Base-by-base conservation (phyloP, 2,888 invertebrate genomes). In the Theristus sp. region DNA sequence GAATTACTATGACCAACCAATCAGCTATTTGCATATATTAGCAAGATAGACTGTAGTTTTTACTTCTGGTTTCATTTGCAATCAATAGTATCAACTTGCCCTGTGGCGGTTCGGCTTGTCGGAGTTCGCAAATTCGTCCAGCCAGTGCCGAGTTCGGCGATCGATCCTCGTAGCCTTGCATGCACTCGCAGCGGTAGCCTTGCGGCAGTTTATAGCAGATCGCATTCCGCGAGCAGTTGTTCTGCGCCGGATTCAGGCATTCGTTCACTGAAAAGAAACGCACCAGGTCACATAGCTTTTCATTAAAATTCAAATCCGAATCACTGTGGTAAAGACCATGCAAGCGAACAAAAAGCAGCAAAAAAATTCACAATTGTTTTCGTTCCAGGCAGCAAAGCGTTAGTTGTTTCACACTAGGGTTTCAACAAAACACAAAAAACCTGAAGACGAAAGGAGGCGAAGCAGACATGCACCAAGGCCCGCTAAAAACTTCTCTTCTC, bases 131-230 rank as follows among this genome's bases (percentile, higher is more conserved):
- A 25, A 72, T 68, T 52, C 72, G 62, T 27, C 72, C 72, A 13
- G 65, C 60, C 58, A 62, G 64, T 10, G 59, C 58, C 10, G 66
- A 62, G 52, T 67, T 66, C 2, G 70, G 69, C 1, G 71, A 70
- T 27, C 69, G 64, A 60, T 72, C 72, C 53, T 62, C 31, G 59
- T 63, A 72, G 20, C 72, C 72, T 1, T 67, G 66, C 30, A 65
- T 64, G 60, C 73, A 73, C 61, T 73, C 71, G 61, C 73, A 73
- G 13, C 70, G 65, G 54, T 72, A 73, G 24, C 70, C 69, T 20
- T 61, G 52, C 24, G 62, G 64, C 31, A 69, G 67, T 57, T 73
- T 70, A 61, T 69, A 70, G 62, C 72, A 72, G 53, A 71, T 68
- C 20, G 72, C 72, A 57, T 73, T 70, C 10, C 71, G 64, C 17